Percentiles rank a stretch among this genome's conserved stretches.
Conservation (phyloP, 2,888 invertebrate genomes). For the Drosophila macrospina region DNA sequence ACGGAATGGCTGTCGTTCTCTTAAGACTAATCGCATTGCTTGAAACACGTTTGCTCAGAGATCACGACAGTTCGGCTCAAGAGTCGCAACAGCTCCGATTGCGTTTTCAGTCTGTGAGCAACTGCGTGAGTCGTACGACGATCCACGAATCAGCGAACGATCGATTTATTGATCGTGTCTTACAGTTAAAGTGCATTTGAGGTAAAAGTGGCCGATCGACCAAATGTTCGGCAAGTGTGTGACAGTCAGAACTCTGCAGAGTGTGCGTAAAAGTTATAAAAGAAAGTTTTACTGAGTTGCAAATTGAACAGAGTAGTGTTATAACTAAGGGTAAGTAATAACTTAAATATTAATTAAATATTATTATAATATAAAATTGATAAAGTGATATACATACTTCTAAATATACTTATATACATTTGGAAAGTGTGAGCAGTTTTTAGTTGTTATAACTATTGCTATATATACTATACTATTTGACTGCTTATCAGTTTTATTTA, state of each 20-base stretch:
- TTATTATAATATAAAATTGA: neutral
- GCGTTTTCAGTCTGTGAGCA: conserved; percentile 72
- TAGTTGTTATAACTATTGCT: too few species aligned
- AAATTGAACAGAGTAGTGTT: neutral
- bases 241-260: conserved; percentile 12
- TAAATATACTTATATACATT: neutral
- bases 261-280: conserved; percentile 9
- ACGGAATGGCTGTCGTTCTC: conserved; percentile 5
- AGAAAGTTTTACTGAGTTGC: neutral
- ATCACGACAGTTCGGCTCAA: conserved; percentile 38
- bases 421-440: neutral
- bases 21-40: conserved; percentile 19
- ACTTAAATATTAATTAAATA: neutral
- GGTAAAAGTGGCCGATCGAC: conserved; percentile 16
- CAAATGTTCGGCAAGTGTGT: conserved; percentile 38
- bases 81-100: conserved; percentile 42
- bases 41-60: conserved; percentile 45
- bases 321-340: conserved; percentile 18
- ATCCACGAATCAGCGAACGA: conserved; percentile 61
- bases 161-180: conserved; percentile 35
- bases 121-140: conserved; percentile 73
- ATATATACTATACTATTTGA: too few species aligned
- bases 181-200: conserved; percentile 39
- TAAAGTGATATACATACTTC: neutral
- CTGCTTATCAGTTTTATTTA: neutral